Conservation (phyloP, 2,113 vertebrate species). For the Psettodes erumei region DNA sequence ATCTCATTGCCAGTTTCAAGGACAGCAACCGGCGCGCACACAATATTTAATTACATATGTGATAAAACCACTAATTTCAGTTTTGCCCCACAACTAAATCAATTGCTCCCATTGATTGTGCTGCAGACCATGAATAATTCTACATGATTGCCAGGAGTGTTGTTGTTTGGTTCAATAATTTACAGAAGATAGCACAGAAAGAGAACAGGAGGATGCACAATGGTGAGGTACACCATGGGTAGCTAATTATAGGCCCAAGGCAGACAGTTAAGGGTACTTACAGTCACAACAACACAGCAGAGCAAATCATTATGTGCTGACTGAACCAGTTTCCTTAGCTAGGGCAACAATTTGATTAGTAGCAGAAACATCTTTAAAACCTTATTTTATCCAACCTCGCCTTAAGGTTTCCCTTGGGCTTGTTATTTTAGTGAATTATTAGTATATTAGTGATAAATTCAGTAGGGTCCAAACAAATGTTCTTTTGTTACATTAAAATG, state of each 20-base stretch:
- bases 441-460: conserved; percentile 28
- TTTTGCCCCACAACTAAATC: conserved; percentile 6
- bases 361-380: conserved; percentile 21
- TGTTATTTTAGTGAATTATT: conserved; percentile 30
- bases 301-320: conserved; percentile 41
- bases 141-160: conserved; percentile 33
- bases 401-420: conserved; percentile 1
- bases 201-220: conserved; percentile 25
- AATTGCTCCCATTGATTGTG: conserved; percentile 46
- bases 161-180: conserved; percentile 45
- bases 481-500: conserved; percentile 4
- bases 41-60: conserved; percentile 38
- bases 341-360: conserved; percentile 33
- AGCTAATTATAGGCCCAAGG: conserved; percentile 61
- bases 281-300: conserved; percentile 37
- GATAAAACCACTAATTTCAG: conserved; percentile 27
- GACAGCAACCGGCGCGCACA: conserved; percentile 2
- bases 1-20: conserved; percentile 10
- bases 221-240: conserved; percentile 20
- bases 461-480: conserved; percentile 17
- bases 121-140: conserved; percentile 45
- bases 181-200: conserved; percentile 38
- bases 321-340: conserved; percentile 20
- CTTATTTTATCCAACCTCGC: conserved; percentile 23
- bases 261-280: conserved; percentile 50